Evolutionary conservation across 2,797 vertebrate genomes (phyloP), one percentile per base, ranked within the genome.

Genomic region (Lepus townsendii): DNA sequence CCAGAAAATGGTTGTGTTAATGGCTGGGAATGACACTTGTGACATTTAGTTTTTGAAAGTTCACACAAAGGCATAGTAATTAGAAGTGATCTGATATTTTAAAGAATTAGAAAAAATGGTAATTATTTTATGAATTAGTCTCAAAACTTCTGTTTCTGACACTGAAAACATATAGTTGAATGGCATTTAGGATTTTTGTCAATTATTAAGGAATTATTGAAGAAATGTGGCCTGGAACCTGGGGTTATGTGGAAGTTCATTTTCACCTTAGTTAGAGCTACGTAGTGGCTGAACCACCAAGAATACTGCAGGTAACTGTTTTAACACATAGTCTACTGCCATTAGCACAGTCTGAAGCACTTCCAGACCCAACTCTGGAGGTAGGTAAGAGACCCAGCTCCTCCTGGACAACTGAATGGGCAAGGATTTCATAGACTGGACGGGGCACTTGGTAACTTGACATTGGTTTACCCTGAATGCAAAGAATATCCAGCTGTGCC

Each of bases 1-100:
- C 69, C n/a, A 83, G 83, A 79, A 77, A 68, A 88, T 52, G 35
- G 5, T 68, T 83, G 38, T 75, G 42, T 92, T 57, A 78, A 0
- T 82, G 32, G 2, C 73, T 94, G 73, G 68, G 62, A 96, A n/a
- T 77, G 26, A n/a, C 32, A 47, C 32, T 92, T 47, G 66, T 79
- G 73, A 84, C 65, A 87, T 42, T 95, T 38, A 94, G 47, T 47
- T 19, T 93, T 83, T 94, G 73, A 84, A 92, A 75, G 69, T 73
- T 93, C 57, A 82, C 32, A 63, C 50, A 35, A 35, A 90, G 73
- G 24, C 57, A 54, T 85, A 68, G 77, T 66, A 90, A 60, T 76
- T 22, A 54, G 19, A 94, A 8, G 24, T 80, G 35, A 42, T 54
- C 47, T 72, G 63, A 50, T 54, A 65, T 52, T 80, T 84, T 76